Base-by-base conservation (phyloP, 2,888 invertebrate species). In the Seira sanloemensis region DNA sequence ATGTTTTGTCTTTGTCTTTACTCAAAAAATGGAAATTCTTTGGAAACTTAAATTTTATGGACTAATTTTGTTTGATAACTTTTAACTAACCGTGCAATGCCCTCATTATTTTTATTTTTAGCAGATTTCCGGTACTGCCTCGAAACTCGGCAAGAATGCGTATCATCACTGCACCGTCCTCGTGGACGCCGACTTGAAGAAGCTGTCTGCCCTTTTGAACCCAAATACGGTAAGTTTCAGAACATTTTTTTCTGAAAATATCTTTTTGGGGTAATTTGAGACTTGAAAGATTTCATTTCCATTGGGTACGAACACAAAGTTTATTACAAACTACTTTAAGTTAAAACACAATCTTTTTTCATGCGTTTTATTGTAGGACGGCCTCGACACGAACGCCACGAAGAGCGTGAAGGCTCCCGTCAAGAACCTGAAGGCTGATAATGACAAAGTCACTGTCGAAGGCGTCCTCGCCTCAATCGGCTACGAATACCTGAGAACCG, bases 161-260 rank as follows among this genome's bases (percentile, higher is more conserved):
- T 99, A 99, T 92, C 99, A 99, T 91, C 99, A 99, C 91, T 98
- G 98, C 92, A 99, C 99, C 1, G 93, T 99, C 88, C 93, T 98
- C 91, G 96, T 98, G 86, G 94, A 96, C 90, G 96, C 96, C 86
- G 95, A 97, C 91, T 96, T 96, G 92, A 91, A 93, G 87, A 93
- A 94, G 91, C 93, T 97, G 91, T 94, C 94, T 89, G 93, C 94
- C 89, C 93, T 95, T 80, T 93, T 97, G 84, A 93, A 94, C 84
- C 95, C 94, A 91, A 93, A 94, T 91, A 94, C 95, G 93, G 96
- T 96, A 92, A 93, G 92, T 91, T 18, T 1, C 25, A 19, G 19
- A 9, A 37, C 5, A 37, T n/a, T n/a, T n/a, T n/a, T n/a, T n/a
- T n/a, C n/a, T n/a, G 37, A 37, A 37, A 37, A 37, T 37, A 37